These are phyloP conservation scores for Drosophila willistoni DNA, from an alignment of 1,140 invertebrate genomes.

Conservation along the genomic window DNA sequence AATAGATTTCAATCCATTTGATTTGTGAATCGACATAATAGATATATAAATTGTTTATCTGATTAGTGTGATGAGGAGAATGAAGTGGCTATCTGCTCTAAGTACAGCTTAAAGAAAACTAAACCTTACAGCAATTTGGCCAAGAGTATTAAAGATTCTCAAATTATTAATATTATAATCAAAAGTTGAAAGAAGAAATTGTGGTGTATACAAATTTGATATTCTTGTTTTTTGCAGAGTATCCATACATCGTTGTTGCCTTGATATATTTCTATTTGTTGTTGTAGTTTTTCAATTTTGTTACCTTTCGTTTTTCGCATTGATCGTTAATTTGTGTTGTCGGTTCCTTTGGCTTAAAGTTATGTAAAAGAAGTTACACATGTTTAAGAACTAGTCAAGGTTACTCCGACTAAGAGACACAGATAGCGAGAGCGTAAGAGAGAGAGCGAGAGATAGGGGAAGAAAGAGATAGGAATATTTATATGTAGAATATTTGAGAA, in stretches of 20 bases:
- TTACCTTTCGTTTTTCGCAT: slow-evolving; percentile 22
- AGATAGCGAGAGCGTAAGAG: not conserved
- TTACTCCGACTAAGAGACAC: slow-evolving; percentile 22
- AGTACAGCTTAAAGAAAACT: no score
- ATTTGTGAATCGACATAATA: no score
- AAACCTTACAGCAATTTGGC: no score
- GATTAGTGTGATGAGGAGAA: no score
- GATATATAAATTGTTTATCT: no score
- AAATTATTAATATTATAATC: no score
- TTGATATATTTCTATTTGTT: no score
- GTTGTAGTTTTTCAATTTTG: slow-evolving; percentile 12
- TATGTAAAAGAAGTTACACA: slow-evolving; percentile 42
- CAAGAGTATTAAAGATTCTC: no score
- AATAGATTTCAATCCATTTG: no score
- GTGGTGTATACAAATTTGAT: no score
- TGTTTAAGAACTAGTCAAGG: slow-evolving; percentile 57
- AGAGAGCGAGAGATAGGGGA: not conserved
- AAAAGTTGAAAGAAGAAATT: no score
- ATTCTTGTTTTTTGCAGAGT: not conserved
- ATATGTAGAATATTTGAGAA: slow-evolving; percentile 41
- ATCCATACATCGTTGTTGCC: not conserved
- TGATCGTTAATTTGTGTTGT: slow-evolving; percentile 44
- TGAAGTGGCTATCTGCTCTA: no score
- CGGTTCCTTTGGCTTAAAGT: slow-evolving; percentile 21
- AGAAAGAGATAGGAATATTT: not conserved